Base-by-base conservation (phyloP, 2,888 invertebrate genomes). In the Salticus scenicus region DNA sequence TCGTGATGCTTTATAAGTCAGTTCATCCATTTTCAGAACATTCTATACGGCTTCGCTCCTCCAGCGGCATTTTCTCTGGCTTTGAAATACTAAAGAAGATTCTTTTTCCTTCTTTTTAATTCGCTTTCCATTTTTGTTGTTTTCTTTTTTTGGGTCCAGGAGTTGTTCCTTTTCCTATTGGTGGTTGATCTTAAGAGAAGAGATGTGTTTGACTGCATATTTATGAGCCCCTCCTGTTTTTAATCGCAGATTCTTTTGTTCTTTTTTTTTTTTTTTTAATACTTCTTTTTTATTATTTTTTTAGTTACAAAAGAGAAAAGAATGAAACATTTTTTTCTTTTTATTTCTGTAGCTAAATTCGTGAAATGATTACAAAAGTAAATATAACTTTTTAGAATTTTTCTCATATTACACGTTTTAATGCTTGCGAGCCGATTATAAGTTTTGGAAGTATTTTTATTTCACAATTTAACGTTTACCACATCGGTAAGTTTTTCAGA, bases 21-120 rank as follows among this genome's bases (percentile, higher is more conserved):
- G n/a, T 37, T 67, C 67, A 67, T 67, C 67, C 67, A 67, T 67
- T 67, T 67, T 67, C 67, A 67, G 67, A 67, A 37, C 37, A 67
- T 37, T n/a, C 37, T 33, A 33, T 67, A n/a, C 33, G 20, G 33
- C 17, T 20, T 20, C 33, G 33, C 24, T 31, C 24, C 37, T 67
- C 24, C 14, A 12, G 37, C 67, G 12, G 67, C 67, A 33, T 67
- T 67, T 67, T 67, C 67, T 24, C 24, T 17, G 7, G 57, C 57
- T 57, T 57, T 20, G 24, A 57, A 57, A 57, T 57, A 57, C 57
- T 17, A n/a, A 57, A 57, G 57, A 33, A 67, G 67, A 67, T 67
- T 66, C n/a, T 67, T n/a, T 63, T 63, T 63, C 24, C 24, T 33
- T 67, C 33, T 31, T 31, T 67, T 67, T 24, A 57, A 24, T 57